Conservation (phyloP, 2,797 vertebrate species). For the Argya squamiceps region DNA sequence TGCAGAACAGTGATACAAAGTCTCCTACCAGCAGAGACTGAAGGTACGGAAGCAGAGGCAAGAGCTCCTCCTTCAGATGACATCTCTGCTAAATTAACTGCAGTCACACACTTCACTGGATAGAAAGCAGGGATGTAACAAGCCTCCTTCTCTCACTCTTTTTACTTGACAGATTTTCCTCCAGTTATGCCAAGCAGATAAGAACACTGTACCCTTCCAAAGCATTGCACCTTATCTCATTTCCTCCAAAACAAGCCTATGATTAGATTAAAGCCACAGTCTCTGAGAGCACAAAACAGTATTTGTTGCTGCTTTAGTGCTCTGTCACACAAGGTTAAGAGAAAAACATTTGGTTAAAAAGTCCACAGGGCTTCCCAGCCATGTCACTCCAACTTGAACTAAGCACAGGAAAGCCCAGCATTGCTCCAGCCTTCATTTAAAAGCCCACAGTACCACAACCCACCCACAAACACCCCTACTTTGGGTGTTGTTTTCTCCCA, state of each 20-base stretch:
- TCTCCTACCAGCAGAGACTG: not conserved
- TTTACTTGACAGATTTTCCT: not conserved
- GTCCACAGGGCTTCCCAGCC: not conserved
- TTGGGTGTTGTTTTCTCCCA: not conserved
- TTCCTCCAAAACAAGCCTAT: not conserved
- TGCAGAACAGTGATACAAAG: accelerated
- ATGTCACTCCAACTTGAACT: accelerated
- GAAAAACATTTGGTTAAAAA: not conserved
- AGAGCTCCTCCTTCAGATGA: constrained; percentile 20
- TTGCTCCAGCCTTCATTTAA: not conserved
- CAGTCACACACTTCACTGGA: not conserved
- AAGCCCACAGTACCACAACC: not conserved
- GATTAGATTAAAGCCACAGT: not conserved
- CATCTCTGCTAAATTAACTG: not conserved
- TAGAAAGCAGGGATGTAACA: not conserved
- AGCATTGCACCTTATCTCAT: not conserved
- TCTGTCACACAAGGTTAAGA: not conserved
- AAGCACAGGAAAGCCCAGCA: not conserved
- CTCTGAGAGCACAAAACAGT: not conserved
- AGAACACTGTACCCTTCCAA: not conserved
- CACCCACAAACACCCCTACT: not conserved
- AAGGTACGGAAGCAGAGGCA: not conserved
- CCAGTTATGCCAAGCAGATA: not conserved
- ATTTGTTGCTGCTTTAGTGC: not conserved
- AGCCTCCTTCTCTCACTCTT: not conserved